Evolutionary conservation across 2,888 invertebrate species (phyloP).

Genomic region (Clitarchus hookeri): DNA sequence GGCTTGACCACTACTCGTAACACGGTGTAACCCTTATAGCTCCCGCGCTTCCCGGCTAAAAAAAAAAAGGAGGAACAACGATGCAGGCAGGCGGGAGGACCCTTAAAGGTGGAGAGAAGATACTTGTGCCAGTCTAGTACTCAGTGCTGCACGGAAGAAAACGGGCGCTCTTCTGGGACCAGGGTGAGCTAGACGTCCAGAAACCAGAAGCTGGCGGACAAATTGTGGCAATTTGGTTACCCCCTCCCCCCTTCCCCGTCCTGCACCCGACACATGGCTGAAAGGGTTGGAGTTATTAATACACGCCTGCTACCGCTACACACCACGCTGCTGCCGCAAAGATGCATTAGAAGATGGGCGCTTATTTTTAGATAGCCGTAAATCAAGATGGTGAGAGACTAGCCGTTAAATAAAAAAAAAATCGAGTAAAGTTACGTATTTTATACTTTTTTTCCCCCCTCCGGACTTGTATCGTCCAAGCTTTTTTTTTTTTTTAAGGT

Average conservation of each 20-base stretch:
- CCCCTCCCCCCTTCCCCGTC: not conserved
- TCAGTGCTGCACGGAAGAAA: not conserved
- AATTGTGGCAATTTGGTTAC: constrained; percentile 22
- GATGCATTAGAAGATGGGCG: not conserved
- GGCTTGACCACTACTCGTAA: too few species aligned
- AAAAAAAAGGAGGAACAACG: too few species aligned
- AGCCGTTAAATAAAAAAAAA: not conserved
- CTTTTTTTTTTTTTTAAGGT: not conserved
- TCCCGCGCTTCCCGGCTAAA: too few species aligned
- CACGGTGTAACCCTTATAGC: too few species aligned
- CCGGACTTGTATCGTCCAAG: not conserved
- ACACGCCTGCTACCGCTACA: not conserved
- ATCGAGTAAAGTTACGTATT: not conserved
- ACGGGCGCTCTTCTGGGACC: too few species aligned
- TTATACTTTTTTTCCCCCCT: not conserved
- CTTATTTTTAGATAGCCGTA: constrained; percentile 7
- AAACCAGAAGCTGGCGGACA: constrained; percentile 4
- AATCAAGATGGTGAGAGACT: constrained; percentile 9
- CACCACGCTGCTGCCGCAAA: not conserved
- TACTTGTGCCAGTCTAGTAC: not conserved
- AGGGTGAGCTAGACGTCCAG: not conserved
- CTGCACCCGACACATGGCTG: too few species aligned
- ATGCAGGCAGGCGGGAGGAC: too few species aligned
- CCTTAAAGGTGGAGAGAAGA: not conserved
- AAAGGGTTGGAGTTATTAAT: constrained; percentile 22